Evolutionary conservation across 1,140 invertebrate species (phyloP).

Genomic region (Agrypnia vestita): DNA sequence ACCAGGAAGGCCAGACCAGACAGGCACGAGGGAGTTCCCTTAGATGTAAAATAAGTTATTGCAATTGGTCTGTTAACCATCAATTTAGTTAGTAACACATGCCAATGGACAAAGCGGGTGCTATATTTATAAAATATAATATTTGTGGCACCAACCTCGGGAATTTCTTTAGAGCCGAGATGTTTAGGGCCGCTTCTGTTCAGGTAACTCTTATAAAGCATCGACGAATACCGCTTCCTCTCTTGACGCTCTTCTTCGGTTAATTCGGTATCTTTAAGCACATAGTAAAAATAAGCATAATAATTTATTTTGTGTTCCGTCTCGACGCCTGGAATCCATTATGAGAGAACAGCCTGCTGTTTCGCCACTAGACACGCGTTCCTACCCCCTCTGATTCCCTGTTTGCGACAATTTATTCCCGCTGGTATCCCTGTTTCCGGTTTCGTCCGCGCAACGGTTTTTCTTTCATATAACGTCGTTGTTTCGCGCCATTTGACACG

Average conservation of each 20-base stretch:
- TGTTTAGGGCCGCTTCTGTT: constrained; percentile 84
- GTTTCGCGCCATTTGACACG: no score
- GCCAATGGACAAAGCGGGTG: neutral
- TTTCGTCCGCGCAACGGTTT: no score
- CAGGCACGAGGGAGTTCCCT: constrained; percentile 85
- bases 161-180: constrained; percentile 87
- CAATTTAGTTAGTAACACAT: neutral
- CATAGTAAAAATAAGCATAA: neutral
- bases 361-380: no score
- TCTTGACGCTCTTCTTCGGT: constrained; percentile 78
- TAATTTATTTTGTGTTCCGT: no score
- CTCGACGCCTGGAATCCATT: no score
- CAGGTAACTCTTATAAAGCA: constrained; percentile 82
- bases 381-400: no score
- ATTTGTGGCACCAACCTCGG: constrained; percentile 74
- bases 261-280: constrained; percentile 65
- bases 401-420: no score
- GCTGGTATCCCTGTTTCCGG: no score
- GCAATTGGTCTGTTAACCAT: neutral
- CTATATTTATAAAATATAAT: constrained; percentile 23
- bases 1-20: constrained; percentile 86
- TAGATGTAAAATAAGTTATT: constrained; percentile 42
- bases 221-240: constrained; percentile 76
- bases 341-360: no score
- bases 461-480: no score